These are phyloP conservation scores for Drosophila tristis DNA, from an alignment of 1,140 invertebrate species.

Conservation along the genomic window DNA sequence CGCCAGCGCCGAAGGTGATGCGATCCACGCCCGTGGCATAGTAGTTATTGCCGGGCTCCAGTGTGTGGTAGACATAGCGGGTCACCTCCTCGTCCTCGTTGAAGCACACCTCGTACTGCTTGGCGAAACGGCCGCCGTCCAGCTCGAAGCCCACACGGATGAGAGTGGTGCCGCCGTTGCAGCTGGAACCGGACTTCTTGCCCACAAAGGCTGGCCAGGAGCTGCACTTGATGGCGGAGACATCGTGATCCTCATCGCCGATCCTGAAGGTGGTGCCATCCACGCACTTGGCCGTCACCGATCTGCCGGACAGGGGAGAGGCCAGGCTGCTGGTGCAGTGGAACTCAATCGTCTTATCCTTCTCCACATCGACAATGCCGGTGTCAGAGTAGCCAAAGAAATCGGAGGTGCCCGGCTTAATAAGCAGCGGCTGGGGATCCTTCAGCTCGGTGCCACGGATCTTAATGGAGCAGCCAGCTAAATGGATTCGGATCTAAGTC, in stretches of 20 bases:
- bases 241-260: conserved; percentile 50
- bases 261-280: conserved; percentile 61
- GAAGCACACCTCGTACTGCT: conserved; percentile 84
- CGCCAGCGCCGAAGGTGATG: conserved; percentile 64
- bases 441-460: conserved; percentile 62
- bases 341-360: conserved; percentile 66
- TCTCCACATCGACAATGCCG: conserved; percentile 56
- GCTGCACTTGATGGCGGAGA: conserved; percentile 65
- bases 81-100: conserved; percentile 77
- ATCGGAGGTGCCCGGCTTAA: conserved; percentile 61
- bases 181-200: conserved; percentile 63
- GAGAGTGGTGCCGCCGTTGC: conserved; percentile 70
- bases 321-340: conserved; percentile 67
- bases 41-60: conserved; percentile 62
- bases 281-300: conserved; percentile 63
- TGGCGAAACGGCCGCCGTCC: conserved; percentile 63
- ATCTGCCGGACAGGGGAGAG: conserved; percentile 64
- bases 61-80: conserved; percentile 75
- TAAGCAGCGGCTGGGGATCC: conserved; percentile 64
- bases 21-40: conserved; percentile 76
- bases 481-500: neutral
- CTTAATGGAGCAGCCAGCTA: conserved; percentile 67
- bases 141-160: conserved; percentile 68
- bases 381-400: conserved; percentile 52
- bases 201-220: conserved; percentile 70